phyloP scores from a whole-genome alignment of 2,888 invertebrate species.

The Tipula confusa region DNA sequence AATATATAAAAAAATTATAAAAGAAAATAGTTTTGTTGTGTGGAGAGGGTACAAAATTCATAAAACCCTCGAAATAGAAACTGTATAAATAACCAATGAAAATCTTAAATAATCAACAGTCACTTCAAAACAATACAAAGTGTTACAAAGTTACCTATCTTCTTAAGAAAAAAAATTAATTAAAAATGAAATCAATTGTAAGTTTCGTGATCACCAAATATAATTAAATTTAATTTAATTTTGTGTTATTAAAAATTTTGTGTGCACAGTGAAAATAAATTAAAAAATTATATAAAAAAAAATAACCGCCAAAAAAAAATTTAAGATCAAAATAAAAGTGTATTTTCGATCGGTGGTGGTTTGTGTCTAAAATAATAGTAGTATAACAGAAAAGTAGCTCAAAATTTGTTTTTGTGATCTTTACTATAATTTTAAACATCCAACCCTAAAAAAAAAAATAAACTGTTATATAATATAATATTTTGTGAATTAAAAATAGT shows the following conservation, averaged over 20 bases:
- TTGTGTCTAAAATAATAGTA: background rate
- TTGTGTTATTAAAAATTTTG: too few relatives aligned
- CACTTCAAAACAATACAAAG: conserved; percentile 12
- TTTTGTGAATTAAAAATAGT: background rate
- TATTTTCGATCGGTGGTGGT: background rate
- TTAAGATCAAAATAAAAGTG: background rate
- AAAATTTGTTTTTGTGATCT: background rate
- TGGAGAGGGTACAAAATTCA: conserved; percentile 13
- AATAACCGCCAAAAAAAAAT: background rate
- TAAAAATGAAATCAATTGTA: conserved; percentile 40
- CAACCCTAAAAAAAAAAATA: background rate
- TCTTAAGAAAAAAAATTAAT: conserved; percentile 34
- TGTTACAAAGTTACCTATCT: conserved; percentile 26
- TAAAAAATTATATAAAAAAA: background rate
- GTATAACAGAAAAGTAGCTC: background rate
- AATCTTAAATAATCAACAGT: conserved; percentile 27
- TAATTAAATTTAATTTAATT: conserved; percentile 26
- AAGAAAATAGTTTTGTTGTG: background rate
- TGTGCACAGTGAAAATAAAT: conserved; percentile 28
- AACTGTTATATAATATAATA: background rate
- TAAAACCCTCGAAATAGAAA: conserved; percentile 27
- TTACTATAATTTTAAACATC: background rate
- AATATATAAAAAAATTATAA: background rate
- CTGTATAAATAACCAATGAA: conserved; percentile 31
- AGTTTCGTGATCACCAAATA: conserved; percentile 35